A percentile compares a stretch with the other conserved stretches of the same genome.
These are phyloP conservation scores for Brachionus rubens DNA, from an alignment of 1,140 invertebrate genomes.

Conservation along the genomic window DNA sequence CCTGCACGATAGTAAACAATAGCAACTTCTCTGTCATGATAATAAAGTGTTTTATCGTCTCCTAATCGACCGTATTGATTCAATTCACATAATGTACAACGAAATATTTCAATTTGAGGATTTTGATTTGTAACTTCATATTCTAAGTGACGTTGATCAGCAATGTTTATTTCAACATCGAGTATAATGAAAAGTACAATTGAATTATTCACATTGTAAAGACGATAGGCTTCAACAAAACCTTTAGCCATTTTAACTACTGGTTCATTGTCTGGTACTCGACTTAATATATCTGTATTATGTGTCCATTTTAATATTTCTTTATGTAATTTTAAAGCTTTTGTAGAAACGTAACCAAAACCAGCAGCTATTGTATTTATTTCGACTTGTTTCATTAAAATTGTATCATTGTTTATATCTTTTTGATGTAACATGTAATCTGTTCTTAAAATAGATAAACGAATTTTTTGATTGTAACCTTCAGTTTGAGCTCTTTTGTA, in stretches of 20 bases:
- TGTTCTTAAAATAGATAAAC: conserved; percentile 30
- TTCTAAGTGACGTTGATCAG: conserved; percentile 42
- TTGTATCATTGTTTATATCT: neutral
- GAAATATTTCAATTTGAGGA: conserved; percentile 5
- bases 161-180: conserved; percentile 40
- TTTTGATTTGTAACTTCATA: conserved; percentile 31
- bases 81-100: conserved; percentile 25
- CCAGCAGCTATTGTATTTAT: conserved; percentile 46
- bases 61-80: neutral
- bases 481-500: neutral
- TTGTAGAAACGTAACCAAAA: conserved; percentile 24
- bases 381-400: conserved; percentile 45
- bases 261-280: conserved; percentile 29
- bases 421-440: conserved; percentile 45
- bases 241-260: conserved; percentile 43
- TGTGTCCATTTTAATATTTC: conserved; percentile 42
- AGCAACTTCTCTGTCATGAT: conserved; percentile 66
- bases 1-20: conserved; percentile 89
- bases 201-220: conserved; percentile 9
- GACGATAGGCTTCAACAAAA: conserved; percentile 2
- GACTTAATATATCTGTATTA: neutral
- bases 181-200: conserved; percentile 27
- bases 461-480: conserved; percentile 17
- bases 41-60: conserved; percentile 14
- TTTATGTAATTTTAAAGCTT: conserved; percentile 11